Conservation (phyloP, 2,113 vertebrate genomes). For the Pipra filicauda region DNA sequence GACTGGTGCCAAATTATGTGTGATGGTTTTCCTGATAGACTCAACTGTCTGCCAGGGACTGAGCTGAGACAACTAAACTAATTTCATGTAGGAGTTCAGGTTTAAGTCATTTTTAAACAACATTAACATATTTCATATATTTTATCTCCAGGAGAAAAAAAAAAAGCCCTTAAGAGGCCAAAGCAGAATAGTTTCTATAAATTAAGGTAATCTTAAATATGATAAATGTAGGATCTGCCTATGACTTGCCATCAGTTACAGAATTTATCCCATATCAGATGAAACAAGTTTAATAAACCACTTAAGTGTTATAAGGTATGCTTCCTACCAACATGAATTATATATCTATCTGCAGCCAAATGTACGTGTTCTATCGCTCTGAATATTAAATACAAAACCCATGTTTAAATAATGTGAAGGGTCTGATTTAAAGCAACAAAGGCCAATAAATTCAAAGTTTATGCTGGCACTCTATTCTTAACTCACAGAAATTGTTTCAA, state of each 20-base stretch:
- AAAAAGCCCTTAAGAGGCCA: conserved; percentile 34
- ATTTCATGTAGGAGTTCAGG: conserved; percentile 28
- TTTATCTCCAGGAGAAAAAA: conserved; percentile 20
- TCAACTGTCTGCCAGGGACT: conserved; percentile 24
- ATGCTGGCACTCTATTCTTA: conserved; percentile 60
- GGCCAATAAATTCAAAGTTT: conserved; percentile 74
- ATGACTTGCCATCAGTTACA: conserved; percentile 63
- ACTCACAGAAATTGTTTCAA: conserved; percentile 65
- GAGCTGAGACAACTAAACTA: conserved; percentile 35
- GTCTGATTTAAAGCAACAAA: conserved; percentile 77
- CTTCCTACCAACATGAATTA: conserved; percentile 69
- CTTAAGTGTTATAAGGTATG: conserved; percentile 74
- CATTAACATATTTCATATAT: conserved; percentile 64
- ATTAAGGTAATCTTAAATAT: conserved; percentile 68
- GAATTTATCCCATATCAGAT: conserved; percentile 71
- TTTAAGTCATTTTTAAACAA: conserved; percentile 65
- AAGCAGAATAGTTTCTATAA: conserved; percentile 60
- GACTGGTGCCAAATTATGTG: not conserved
- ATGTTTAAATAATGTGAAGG: conserved; percentile 75
- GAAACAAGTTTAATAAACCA: conserved; percentile 76
- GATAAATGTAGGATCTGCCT: conserved; percentile 65
- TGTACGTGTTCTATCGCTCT: conserved; percentile 65
- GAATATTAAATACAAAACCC: conserved; percentile 74
- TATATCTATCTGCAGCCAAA: conserved; percentile 66
- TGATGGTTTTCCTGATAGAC: conserved; percentile 25